These are phyloP conservation scores for Heliconius eleuchia DNA, from an alignment of 1,140 invertebrate genomes.

Conservation along the genomic window DNA sequence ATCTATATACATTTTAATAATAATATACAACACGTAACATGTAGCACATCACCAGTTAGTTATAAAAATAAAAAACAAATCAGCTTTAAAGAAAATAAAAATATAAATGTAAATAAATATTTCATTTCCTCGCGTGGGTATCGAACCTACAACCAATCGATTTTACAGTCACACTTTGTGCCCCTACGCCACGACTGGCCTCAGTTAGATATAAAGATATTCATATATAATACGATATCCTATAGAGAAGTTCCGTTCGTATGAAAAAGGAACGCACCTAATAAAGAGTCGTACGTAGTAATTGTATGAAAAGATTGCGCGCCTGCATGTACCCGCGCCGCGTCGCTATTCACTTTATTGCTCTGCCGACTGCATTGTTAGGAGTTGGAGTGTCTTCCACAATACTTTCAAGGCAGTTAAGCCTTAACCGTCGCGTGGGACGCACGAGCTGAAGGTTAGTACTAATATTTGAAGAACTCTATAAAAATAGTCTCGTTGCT, in stretches of 20 bases:
- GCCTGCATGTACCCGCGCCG: conserved; percentile 41
- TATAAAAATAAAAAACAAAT: too few relatives aligned
- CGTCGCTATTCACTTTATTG: conserved; percentile 51
- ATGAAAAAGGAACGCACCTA: conserved; percentile 41
- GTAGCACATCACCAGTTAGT: too few relatives aligned
- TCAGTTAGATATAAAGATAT: too few relatives aligned
- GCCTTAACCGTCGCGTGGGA: conserved; percentile 26
- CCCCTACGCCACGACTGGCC: too few relatives aligned
- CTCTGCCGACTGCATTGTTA: conserved; percentile 32
- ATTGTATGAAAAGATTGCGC: conserved; percentile 46
- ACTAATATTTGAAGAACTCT: background rate
- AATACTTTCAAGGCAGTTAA: conserved; percentile 41
- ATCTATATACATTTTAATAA: too few relatives aligned
- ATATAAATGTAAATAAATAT: too few relatives aligned
- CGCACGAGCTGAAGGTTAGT: conserved; percentile 25
- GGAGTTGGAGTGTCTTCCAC: conserved; percentile 36
- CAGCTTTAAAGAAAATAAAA: too few relatives aligned
- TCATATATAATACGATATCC: background rate
- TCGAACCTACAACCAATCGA: too few relatives aligned
- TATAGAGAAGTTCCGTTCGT: background rate
- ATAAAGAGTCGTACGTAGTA: conserved; percentile 45
- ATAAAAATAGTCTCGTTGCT: background rate
- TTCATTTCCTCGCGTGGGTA: too few relatives aligned
- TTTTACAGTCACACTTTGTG: too few relatives aligned
- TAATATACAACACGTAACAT: too few relatives aligned